Evolutionary conservation across 2,797 vertebrate genomes (phyloP).

Genomic region (Aplochiton taeniatus): DNA sequence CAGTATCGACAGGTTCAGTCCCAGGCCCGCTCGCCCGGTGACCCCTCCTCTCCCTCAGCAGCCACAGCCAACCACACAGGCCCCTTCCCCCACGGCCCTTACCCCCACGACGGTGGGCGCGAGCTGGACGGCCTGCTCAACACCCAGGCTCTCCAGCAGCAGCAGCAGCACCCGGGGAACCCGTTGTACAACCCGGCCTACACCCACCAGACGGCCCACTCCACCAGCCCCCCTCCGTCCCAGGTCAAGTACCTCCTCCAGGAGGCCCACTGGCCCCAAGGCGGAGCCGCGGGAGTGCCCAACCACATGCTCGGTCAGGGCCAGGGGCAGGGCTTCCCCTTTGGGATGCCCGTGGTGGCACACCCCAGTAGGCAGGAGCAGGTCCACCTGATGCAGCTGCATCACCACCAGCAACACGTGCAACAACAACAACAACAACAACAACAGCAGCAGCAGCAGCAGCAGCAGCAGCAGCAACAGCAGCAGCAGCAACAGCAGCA

Average conservation of each 20-base stretch:
- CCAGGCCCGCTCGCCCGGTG: slow-evolving; percentile 87
- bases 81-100: slow-evolving; percentile 78
- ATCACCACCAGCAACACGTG: slow-evolving; percentile 82
- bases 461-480: slow-evolving; percentile 79
- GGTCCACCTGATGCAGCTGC: slow-evolving; percentile 91
- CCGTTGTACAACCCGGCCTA: slow-evolving; percentile 76
- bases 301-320: slow-evolving; percentile 87
- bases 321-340: slow-evolving; percentile 88
- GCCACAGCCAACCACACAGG: slow-evolving; percentile 78
- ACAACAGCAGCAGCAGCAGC: slow-evolving; percentile 64
- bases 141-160: slow-evolving; percentile 84
- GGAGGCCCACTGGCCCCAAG: slow-evolving; percentile 91
- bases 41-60: slow-evolving; percentile 86
- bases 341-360: slow-evolving; percentile 81
- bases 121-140: slow-evolving; percentile 80
- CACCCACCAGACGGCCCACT: slow-evolving; percentile 83
- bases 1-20: slow-evolving; percentile 90
- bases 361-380: slow-evolving; percentile 86
- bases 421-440: slow-evolving; percentile 74
- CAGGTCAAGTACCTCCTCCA: slow-evolving; percentile 92
- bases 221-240: slow-evolving; percentile 80
- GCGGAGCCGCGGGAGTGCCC: slow-evolving; percentile 77
- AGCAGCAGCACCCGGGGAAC: slow-evolving; percentile 47
- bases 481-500: slow-evolving; percentile 65
- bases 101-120: slow-evolving; percentile 79